These are phyloP conservation scores for Gymnothorax reevesii DNA, from an alignment of 2,797 vertebrate species.

Conservation along the genomic window DNA sequence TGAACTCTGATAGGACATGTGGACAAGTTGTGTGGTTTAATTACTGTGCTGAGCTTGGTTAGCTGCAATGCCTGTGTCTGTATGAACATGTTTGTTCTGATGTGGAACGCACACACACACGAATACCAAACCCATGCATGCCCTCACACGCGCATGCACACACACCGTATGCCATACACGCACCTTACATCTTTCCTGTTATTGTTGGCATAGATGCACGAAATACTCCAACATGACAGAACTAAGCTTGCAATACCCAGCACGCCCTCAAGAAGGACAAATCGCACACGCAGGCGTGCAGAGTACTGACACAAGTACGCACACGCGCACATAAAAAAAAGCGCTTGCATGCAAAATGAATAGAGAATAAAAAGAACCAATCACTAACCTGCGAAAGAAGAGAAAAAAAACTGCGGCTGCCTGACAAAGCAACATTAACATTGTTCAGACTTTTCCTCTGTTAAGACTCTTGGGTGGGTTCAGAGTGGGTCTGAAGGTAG, in stretches of 20 bases:
- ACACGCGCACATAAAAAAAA: conserved; percentile 55
- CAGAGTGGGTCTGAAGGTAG: background rate
- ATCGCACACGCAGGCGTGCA: conserved; percentile 28
- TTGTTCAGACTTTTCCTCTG: conserved; percentile 49
- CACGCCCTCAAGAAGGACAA: background rate
- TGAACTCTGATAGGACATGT: background rate
- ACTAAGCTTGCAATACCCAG: conserved; percentile 50
- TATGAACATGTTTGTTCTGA: conserved; percentile 21
- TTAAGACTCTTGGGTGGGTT: background rate
- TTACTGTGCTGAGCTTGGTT: background rate
- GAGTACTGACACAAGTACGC: conserved; percentile 28
- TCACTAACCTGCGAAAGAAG: conserved; percentile 79
- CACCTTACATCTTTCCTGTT: conserved; percentile 24
- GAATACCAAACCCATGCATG: background rate
- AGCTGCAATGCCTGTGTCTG: conserved; percentile 45
- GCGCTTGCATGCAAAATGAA: conserved; percentile 90
- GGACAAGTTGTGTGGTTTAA: background rate
- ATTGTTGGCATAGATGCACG: conserved; percentile 44
- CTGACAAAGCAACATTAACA: conserved; percentile 72
- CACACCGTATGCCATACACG: background rate
- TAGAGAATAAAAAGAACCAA: conserved; percentile 72
- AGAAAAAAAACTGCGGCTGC: conserved; percentile 76
- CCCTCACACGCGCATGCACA: background rate
- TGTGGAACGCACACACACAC: conserved; percentile 32
- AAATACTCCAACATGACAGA: conserved; percentile 44